Percentiles rank a stretch among this genome's conserved stretches.
Conservation (phyloP, 2,797 vertebrate species). For the Acipenser oxyrinchus region DNA sequence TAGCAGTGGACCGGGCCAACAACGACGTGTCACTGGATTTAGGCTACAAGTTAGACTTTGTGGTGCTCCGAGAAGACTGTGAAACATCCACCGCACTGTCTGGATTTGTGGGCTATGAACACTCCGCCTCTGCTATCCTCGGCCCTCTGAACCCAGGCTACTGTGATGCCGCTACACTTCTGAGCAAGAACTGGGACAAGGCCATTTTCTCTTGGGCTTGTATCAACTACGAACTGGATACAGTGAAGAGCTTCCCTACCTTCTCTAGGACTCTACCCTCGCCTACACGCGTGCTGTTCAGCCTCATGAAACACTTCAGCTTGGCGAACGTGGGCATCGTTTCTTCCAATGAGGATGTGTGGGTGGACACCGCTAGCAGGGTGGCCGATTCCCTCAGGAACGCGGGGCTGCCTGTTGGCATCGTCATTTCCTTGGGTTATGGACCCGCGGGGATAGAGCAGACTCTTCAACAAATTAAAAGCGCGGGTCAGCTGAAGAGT, state of each 20-base stretch:
- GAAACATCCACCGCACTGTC: slow-evolving; percentile 65
- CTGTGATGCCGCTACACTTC: slow-evolving; percentile 59
- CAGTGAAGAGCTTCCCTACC: slow-evolving; percentile 46
- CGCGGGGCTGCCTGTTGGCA: slow-evolving; percentile 52
- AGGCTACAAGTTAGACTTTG: slow-evolving; percentile 48
- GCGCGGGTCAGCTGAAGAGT: slow-evolving; percentile 55
- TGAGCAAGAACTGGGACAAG: slow-evolving; percentile 65
- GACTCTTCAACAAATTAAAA: slow-evolving; percentile 49
- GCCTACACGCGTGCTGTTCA: slow-evolving; percentile 50
- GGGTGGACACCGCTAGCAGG: slow-evolving; percentile 56
- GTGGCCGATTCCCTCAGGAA: slow-evolving; percentile 53
- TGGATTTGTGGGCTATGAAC: slow-evolving; percentile 52
- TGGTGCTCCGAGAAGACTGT: slow-evolving; percentile 53
- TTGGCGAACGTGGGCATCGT: slow-evolving; percentile 65
- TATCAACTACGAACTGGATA: slow-evolving; percentile 56
- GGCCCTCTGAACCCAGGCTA: slow-evolving; percentile 66
- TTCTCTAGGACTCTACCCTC: slow-evolving; percentile 52
- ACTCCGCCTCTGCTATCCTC: slow-evolving; percentile 47
- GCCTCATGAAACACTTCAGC: slow-evolving; percentile 59
- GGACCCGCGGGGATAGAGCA: slow-evolving; percentile 54
- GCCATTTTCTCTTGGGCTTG: slow-evolving; percentile 61
- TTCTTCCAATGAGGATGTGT: slow-evolving; percentile 65
- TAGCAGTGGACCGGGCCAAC: slow-evolving; percentile 57
- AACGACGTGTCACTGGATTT: slow-evolving; percentile 42
- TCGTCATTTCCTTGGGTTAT: slow-evolving; percentile 51